Percentiles rank a stretch among this genome's conserved stretches.
These are phyloP conservation scores for Ophioninae sp. DNA, from an alignment of 2,888 invertebrate species.

Conservation along the genomic window DNA sequence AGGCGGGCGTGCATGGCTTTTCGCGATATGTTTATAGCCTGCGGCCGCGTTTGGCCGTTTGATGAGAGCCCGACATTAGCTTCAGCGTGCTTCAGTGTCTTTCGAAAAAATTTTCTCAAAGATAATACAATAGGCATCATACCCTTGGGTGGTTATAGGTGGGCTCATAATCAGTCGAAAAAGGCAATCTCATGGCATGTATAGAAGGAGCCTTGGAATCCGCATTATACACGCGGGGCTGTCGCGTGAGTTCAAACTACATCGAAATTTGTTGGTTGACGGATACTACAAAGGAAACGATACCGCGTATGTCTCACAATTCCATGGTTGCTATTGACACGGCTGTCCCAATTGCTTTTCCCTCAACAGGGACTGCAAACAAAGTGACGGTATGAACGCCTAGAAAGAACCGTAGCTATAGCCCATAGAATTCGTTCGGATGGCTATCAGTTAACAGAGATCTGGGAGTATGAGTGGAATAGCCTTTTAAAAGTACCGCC, in stretches of 20 bases:
- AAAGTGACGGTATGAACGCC: slow-evolving; percentile 8
- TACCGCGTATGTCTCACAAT: slow-evolving; percentile 31
- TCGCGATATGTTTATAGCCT: too few relatives aligned
- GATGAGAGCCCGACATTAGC: too few relatives aligned
- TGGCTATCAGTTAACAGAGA: slow-evolving; percentile 22
- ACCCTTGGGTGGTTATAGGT: too few relatives aligned
- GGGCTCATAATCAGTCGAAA: too few relatives aligned
- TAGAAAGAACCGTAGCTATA: not conserved
- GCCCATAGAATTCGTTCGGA: not conserved
- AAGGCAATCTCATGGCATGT: too few relatives aligned
- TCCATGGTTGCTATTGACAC: slow-evolving; percentile 53
- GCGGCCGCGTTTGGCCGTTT: too few relatives aligned
- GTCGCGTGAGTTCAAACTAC: not conserved
- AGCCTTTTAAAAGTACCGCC: not conserved
- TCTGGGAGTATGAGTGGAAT: slow-evolving; percentile 59
- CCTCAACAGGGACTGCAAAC: not conserved
- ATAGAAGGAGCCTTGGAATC: too few relatives aligned
- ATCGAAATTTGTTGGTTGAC: slow-evolving; percentile 30
- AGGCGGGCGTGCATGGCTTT: too few relatives aligned
- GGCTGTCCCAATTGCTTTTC: slow-evolving; percentile 31
- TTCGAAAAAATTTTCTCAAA: too few relatives aligned
- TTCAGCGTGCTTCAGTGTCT: too few relatives aligned
- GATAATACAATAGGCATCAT: too few relatives aligned
- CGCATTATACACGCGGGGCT: not conserved
- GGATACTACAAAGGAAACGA: slow-evolving; percentile 25